Evolutionary conservation across 2,797 vertebrate genomes (phyloP).

Genomic region (Cryptoprocta ferox): DNA sequence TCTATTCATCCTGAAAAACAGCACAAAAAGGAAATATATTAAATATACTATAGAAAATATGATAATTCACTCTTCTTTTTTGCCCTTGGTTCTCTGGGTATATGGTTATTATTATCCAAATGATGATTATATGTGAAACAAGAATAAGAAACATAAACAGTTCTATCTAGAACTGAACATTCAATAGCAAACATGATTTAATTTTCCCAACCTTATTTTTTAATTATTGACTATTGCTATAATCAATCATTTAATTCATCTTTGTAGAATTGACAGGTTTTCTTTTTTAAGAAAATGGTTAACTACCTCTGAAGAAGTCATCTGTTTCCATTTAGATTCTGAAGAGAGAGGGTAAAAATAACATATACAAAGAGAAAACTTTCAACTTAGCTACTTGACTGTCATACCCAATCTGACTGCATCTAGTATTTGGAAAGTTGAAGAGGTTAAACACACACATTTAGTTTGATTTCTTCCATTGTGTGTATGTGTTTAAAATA

Average conservation of each 20-base stretch:
- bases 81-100: not conserved
- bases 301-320: not conserved
- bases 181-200: not conserved
- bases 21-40: not conserved
- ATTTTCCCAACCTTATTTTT: not conserved
- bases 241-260: not conserved
- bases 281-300: not conserved
- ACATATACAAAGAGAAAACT: slow-evolving; percentile 61
- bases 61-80: not conserved
- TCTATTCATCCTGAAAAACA: not conserved
- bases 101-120: not conserved
- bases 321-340: slow-evolving; percentile 73
- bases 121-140: not conserved
- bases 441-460: slow-evolving; percentile 71
- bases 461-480: slow-evolving; percentile 74
- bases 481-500: slow-evolving; percentile 71
- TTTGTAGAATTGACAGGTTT: not conserved
- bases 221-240: not conserved
- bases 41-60: not conserved
- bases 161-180: not conserved
- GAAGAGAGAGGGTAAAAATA: slow-evolving; percentile 57
- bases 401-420: slow-evolving; percentile 61
- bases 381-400: slow-evolving; percentile 65
- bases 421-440: slow-evolving; percentile 73
- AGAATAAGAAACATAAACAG: not conserved